Base-by-base conservation (phyloP, 2,797 vertebrate genomes). In the Myotis vivesi region DNA sequence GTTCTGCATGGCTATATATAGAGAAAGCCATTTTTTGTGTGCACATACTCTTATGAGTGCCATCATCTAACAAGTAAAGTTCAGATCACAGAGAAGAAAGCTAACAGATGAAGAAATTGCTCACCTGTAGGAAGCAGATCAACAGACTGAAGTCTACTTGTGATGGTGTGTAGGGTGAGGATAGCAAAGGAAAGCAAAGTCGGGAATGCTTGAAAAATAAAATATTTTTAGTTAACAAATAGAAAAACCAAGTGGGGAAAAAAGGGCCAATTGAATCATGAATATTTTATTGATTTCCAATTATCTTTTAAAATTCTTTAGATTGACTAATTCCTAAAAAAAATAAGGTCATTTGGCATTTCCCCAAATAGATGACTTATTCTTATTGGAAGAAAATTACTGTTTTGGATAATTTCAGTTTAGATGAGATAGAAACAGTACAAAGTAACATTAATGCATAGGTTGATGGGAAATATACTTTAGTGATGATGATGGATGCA, bases 191-290 rank as follows among this genome's bases (percentile, higher is more conserved):
- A 98, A 98, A 98, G 95, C 97, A 98, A 98, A 98, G 96, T 97
- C 59, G 59, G 93, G 97, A 98, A 98, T 98, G 97, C 97, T 98
- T 98, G 98, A 98, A 98, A 98, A 98, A 98, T 98, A 98, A 98
- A 98, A 98, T 97, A 98, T 97, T 98, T 98, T 97, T 95, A 96
- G 94, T 98, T 98, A 98, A 97, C 94, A 98, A 97, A 88, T 94
- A 97, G 97, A 96, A 97, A 98, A 97, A 69, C 76, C 97, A 97
- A 20, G 57, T 57, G 86, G 86, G 86, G 85, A 85, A 62, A 96
- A 98, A 96, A 69, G 97, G 96, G 97, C 97, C 53, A 94, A 96
- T 62, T 97, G 73, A 91, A 73, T 97, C 94, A 93, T 44, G 97
- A 97, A 97, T 97, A 93, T 73, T 79, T 91, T 95, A 97, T 91